Evolutionary conservation across 2,797 vertebrate genomes (phyloP), one percentile per base, ranked within the genome.

Genomic region (Acrossocheilus fasciatus): DNA sequence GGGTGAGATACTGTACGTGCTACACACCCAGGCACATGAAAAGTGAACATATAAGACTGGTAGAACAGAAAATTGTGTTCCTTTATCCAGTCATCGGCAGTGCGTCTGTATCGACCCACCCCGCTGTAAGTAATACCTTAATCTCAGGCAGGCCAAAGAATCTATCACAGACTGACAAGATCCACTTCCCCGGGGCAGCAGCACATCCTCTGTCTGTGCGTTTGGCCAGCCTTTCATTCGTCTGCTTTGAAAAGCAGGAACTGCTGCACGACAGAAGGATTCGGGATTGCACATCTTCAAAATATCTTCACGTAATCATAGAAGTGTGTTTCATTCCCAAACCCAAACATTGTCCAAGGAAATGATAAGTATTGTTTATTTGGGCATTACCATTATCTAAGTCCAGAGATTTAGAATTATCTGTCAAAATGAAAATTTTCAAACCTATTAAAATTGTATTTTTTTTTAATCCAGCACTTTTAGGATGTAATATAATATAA

Each of bases 101-200:
- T 41, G 83, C 68, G n/a, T 82, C 68, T 69, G 86, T 89, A 86
- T 89, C n/a, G 78, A 89, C 76, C 84, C 52, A 64, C 14, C 59
- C 30, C 34, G 1, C n/a, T 81, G 86, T 59, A 86, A 85, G 75
- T 85, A 85, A 89, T 87, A 85, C 82, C 69, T 70, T 75, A 87
- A 83, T 80, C 68, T 69, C 43, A 62, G 84, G 39, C 62, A 70
- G 75, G 18, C 36, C 17, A 54, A 78, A 62, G 64, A 81, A 86
- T 81, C 88, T 45, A 83, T 86, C 75, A 72, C 20, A 80, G 68
- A 76, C 36, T 78, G 83, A 68, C 83, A 68, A 59, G 66, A 87
- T 45, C 54, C 83, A 82, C 84, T 69, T 81, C 78, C 85, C 79
- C 47, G 11, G 50, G 83, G 76, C 75, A 62, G n/a, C 26, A 39